Conservation (phyloP, 1,140 invertebrate genomes). For the Drosophila repletoides region DNA sequence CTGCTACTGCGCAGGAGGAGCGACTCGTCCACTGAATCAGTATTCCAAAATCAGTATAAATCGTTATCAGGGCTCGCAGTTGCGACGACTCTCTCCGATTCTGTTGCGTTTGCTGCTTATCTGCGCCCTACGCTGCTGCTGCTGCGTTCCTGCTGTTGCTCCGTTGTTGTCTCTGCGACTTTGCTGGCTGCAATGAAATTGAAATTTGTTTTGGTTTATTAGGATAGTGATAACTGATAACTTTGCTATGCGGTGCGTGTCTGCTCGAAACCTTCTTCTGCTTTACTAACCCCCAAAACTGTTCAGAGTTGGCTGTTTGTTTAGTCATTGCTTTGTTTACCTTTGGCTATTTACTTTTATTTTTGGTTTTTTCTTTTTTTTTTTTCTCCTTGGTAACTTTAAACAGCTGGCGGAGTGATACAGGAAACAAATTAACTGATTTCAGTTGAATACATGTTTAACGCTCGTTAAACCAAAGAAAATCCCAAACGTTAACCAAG, state of each 20-base stretch:
- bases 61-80: slow-evolving; percentile 21
- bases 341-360: neutral
- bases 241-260: neutral
- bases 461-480: slow-evolving; percentile 11
- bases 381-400: slow-evolving; percentile 40
- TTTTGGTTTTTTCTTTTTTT: slow-evolving; percentile 25
- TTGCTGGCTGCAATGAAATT: slow-evolving; percentile 53
- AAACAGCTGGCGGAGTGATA: slow-evolving; percentile 47
- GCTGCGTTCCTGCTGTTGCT: slow-evolving; percentile 19
- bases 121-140: slow-evolving; percentile 14
- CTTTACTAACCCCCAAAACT: slow-evolving; percentile 10
- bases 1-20: slow-evolving; percentile 27
- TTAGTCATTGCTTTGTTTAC: slow-evolving; percentile 9
- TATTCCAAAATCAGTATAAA: slow-evolving; percentile 3
- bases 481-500: slow-evolving; percentile 1
- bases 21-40: neutral
- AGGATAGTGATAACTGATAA: slow-evolving; percentile 56
- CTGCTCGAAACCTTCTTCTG: neutral
- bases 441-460: slow-evolving; percentile 21
- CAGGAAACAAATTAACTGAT: slow-evolving; percentile 22
- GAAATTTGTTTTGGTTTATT: slow-evolving; percentile 69
- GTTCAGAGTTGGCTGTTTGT: neutral
- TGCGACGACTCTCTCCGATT: slow-evolving; percentile 8
- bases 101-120: slow-evolving; percentile 22
- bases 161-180: slow-evolving; percentile 37